A percentile compares a stretch with the other conserved stretches of the same genome.
These are phyloP conservation scores for Tragopan temminckii DNA, from an alignment of 2,797 vertebrate species.

Conservation along the genomic window DNA sequence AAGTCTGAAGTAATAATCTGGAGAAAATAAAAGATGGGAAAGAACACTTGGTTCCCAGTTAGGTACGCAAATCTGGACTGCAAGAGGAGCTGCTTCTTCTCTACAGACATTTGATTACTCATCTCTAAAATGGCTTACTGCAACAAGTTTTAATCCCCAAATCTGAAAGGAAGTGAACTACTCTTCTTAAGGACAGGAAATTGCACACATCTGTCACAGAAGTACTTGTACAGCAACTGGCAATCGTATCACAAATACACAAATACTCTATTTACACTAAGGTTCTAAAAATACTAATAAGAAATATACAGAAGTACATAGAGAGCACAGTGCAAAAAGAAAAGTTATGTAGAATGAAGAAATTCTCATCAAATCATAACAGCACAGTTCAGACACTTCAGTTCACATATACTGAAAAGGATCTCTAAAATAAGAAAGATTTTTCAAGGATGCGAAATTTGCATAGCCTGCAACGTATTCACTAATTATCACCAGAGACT, in stretches of 20 bases:
- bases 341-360: conserved; percentile 8
- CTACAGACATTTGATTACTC: background rate
- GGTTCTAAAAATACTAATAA: background rate
- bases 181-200: background rate
- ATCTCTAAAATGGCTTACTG: background rate
- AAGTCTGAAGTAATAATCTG: background rate
- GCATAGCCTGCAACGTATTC: background rate
- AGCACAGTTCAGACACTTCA: background rate
- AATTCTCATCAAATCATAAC: background rate
- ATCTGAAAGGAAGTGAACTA: background rate
- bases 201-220: background rate
- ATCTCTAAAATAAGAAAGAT: background rate
- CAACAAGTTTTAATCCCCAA: background rate
- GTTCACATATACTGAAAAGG: background rate
- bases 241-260: background rate
- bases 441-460: background rate
- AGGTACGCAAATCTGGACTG: background rate
- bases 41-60: background rate
- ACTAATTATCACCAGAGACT: background rate
- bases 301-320: background rate
- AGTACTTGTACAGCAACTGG: background rate
- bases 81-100: background rate
- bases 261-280: background rate
- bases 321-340: background rate
- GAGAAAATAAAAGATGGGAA: background rate